Base-by-base conservation (phyloP, 1,140 invertebrate species). In the Parasteatoda tepidariorum region DNA sequence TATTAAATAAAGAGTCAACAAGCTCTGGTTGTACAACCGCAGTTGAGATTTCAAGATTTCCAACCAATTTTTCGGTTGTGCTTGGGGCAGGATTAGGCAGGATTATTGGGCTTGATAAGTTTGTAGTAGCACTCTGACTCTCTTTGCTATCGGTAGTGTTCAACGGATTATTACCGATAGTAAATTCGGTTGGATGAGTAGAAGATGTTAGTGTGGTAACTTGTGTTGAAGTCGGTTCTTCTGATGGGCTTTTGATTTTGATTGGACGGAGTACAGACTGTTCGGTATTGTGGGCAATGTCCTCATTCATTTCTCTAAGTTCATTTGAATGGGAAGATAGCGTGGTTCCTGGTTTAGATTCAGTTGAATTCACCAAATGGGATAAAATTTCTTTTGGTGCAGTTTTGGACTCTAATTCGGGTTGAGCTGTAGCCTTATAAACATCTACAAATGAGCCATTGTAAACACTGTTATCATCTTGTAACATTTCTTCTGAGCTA, bases 221-320 rank as follows among this genome's bases (percentile, higher is more conserved):
- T 55, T 61, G 33, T 5, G 62, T 55, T 28, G 62, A 22, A 5
- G 31, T 26, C 57, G 75, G 41, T 38, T 33, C 48, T 57, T 28
- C 31, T 30, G 33, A 3, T 71, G 68, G 38, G 41, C 28, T 62
- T 75, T 11, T 62, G 28, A 81, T 61, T 81, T 54, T 59, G 30
- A 81, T 66, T 81, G 78, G 64, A 70, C 78, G 78, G 78, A 70
- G 59, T n/a, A 61, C 30, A 26, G 66, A 70, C 33, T 70, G 66
- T 24, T 55, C 31, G 28, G 66, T 31, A 24, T 15, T 67, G 33
- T 33, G 41, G 18, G 59, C 9, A 24, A 24, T 55, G 2, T 22
- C 3, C 18, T 7, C 9, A 38, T n/a, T 9, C 4, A 15, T 22
- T 41, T 68, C 9, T n/a, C 18, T 48, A 5, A 5, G 55, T 5